Base-by-base conservation (phyloP, 2,888 invertebrate species). In the Lacanobia wlatinum region DNA sequence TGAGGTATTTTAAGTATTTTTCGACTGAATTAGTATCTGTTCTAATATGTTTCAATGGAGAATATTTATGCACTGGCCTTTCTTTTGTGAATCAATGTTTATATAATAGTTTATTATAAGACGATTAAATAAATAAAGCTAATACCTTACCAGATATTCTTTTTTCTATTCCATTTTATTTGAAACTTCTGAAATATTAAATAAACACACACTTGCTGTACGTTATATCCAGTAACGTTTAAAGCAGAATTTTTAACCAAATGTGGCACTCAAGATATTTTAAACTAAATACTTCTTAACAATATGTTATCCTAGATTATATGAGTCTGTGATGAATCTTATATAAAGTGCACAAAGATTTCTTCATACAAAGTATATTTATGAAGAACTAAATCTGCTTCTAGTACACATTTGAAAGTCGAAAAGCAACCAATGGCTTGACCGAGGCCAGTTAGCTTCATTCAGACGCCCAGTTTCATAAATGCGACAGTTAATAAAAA, bases 81-180 rank as follows among this genome's bases (percentile, higher is more conserved):
- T 73, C 71, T 80, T 87, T 84, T 86, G 86, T 87, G 86, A 87
- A 87, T 86, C 86, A 86, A 86, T 86, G 87, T 87, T 87, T 87
- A 87, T 85, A 85, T 73, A 62, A 86, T 86, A 86, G 87, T 84
- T 87, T 78, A 84, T 77, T 67, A 74, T 82, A 82, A 87, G 84
- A 84, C 71, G 64, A 84, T 80, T 86, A 63, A 86, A 87, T 86
- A 67, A 86, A 87, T 86, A 86, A 86, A 86, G 80, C 78, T 86
- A 86, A 87, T 86, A 86, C 86, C 87, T 86, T 85, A 85, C 86
- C 87, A 80, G 68, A 69, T 76, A 23, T 52, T 78, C 58, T 73
- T 69, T n/a, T 71, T 86, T 76, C 62, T 82, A 38, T 73, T 60
- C 64, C 64, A 53, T 63, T n/a, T 16, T 53, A 9, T 28, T 64